Evolutionary conservation across 2,113 vertebrate genomes (phyloP), one percentile per base, ranked within the genome.

Genomic region (Picathartes gymnocephalus): DNA sequence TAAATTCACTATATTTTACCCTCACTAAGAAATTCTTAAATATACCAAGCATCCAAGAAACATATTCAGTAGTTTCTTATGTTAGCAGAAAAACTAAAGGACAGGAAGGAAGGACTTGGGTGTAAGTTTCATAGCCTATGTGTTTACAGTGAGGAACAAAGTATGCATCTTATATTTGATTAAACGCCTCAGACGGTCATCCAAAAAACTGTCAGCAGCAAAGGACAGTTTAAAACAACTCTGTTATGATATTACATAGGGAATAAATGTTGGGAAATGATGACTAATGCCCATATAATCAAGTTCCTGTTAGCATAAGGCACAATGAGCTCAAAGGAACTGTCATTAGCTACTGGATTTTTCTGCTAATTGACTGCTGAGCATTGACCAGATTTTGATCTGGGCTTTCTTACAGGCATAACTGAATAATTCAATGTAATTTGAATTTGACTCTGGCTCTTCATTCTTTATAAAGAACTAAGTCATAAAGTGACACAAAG

Each of bases 301-400:
- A 81, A 78, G 69, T 91, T 95, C 80, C 88, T 95, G 77, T 64
- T 92, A 94, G 51, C 19, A 58, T 28, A 71, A 92, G 30, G 72
- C 31, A 90, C 25, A 48, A 74, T 35, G 39, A 6, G 3, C 31
- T 81, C 72, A 91, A 92, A 95, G 24, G 64, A 92, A 72, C 47
- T 79, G 40, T 71, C 80, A 86, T 84, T 70, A 94, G 15, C 35
- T 53, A 69, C 35, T 50, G 7, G 44, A 35, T 86, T 91, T 91
- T 92, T 91, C 77, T 64, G 48, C 42, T 92, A 92, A 90, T 83
- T 94, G 86, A 92, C 44, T 68, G 24, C 30, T 64, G 65, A 91
- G 39, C 56, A 58, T 40, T 40, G 25, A 69, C 40, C 83, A 93
- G 83, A 90, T 81, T 97, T 92, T 93, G 60, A 56, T 86, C 68